Base-by-base conservation (phyloP, 2,113 vertebrate species). In the Sphaerodactylus townsendi region DNA sequence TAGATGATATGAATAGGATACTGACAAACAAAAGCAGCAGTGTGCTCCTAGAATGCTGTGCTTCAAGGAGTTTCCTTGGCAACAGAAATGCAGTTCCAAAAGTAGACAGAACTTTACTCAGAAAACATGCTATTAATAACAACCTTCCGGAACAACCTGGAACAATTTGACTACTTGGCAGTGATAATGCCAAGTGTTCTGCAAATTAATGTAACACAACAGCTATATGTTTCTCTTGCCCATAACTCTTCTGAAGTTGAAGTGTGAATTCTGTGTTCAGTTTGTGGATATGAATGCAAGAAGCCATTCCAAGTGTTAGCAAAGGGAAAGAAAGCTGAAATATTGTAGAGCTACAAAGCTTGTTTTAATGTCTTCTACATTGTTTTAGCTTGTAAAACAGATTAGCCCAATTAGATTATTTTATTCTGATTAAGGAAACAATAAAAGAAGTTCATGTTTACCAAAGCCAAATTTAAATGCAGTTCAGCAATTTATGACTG, bases 81-180 rank as follows among this genome's bases (percentile, higher is more conserved):
- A 97, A 97, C 96, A 94, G 93, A 95, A 96, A 96, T 94, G 96
- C 95, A 95, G 95, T 96, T 97, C 96, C 96, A 97, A 97, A 97
- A 97, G 96, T 96, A 97, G 97, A 97, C 96, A 97, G 96, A 97
- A 96, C 95, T 97, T 96, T 97, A 96, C 94, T 96, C 94, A 96
- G 96, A 96, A 97, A 96, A 95, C 95, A 95, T 96, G 96, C 96
- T 96, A 97, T 97, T 97, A 97, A 97, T 97, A 97, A 96, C 97
- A 97, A 94, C 96, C 96, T 97, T 97, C 97, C 96, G 96, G 96
- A 96, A 96, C 96, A 97, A 97, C 96, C 96, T 97, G 96, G 96
- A 97, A 96, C 97, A 96, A 97, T 97, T 96, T 97, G 96, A 96
- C 94, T 93, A 95, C 95, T 98, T 98, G 97, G 97, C 97, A 97